Conservation (phyloP, 2,113 vertebrate genomes). For the Campylomormyrus numenius region DNA sequence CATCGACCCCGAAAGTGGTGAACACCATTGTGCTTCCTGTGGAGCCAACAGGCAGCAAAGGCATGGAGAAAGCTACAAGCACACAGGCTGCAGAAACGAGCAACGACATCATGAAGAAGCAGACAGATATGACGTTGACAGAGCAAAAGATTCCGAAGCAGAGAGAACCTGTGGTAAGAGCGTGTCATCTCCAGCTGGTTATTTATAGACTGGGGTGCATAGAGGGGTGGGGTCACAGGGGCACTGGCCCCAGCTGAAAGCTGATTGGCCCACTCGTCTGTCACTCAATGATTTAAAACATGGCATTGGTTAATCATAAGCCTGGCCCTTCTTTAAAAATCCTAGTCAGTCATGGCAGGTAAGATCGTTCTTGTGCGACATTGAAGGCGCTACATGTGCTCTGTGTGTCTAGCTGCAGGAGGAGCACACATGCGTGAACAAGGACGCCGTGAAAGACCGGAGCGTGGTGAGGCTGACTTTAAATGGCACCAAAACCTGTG, state of each 20-base stretch:
- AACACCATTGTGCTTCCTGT: not conserved
- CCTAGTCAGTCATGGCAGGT: not conserved
- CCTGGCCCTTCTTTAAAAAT: not conserved
- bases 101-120: not conserved
- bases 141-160: not conserved
- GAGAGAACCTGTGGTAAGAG: not conserved
- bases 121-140: not conserved
- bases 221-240: not conserved
- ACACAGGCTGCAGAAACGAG: not conserved
- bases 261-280: not conserved
- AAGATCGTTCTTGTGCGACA: not conserved
- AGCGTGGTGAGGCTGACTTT: conserved; percentile 21
- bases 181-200: not conserved
- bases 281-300: not conserved
- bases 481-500: conserved; percentile 23
- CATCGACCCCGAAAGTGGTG: not conserved
- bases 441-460: conserved; percentile 25
- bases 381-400: not conserved
- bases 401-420: conserved; percentile 30
- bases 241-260: not conserved
- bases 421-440: conserved; percentile 31
- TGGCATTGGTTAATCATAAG: not conserved
- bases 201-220: not conserved
- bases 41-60: not conserved
- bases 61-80: not conserved